Base-by-base conservation (phyloP, 2,888 invertebrate genomes). In the Asteroscopus sphinx region DNA sequence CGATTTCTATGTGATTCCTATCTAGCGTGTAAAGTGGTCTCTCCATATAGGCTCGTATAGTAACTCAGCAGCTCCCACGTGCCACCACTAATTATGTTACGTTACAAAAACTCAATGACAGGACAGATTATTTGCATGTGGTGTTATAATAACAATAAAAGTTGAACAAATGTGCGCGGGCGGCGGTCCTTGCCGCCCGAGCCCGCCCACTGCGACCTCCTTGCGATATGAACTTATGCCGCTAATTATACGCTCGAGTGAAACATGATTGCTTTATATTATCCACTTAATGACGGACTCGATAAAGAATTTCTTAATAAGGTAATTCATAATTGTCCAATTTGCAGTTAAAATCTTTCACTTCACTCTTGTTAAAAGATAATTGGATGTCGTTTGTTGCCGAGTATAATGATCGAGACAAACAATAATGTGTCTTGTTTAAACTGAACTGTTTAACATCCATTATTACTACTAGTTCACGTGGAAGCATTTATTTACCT, bases 81-180 rank as follows among this genome's bases (percentile, higher is more conserved):
- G 58, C 55, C 42, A 16, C 17, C 57, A 58, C 73, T 83, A 82
- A 85, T 83, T 76, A 77, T 70, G 71, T 77, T 68, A 73, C 70
- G 76, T 77, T 80, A 86, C 77, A 88, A 90, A 89, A 90, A 88
- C 83, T 82, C 84, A 86, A 89, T 89, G 86, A 87, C 88, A 82
- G 73, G 58, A 53, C 73, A 63, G 71, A 80, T 81, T 81, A 82
- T 90, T 90, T 87, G 86, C 88, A 89, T 89, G 80, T 74, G 67
- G 79, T 79, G 83, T 83, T 84, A 78, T 79, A 81, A 78, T 73
- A 81, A 80, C 77, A 80, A 78, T 77, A 75, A 77, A 75, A 72
- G 64, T 76, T 73, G 60, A 64, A 47, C 41, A 40, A 46, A 60
- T 46, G 40, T 74, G 76, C 79, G 80, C 78, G 61, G 79, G 79